phyloP scores from a whole-genome alignment of 2,113 vertebrate species.

The Chaetorhynchus papuensis region DNA sequence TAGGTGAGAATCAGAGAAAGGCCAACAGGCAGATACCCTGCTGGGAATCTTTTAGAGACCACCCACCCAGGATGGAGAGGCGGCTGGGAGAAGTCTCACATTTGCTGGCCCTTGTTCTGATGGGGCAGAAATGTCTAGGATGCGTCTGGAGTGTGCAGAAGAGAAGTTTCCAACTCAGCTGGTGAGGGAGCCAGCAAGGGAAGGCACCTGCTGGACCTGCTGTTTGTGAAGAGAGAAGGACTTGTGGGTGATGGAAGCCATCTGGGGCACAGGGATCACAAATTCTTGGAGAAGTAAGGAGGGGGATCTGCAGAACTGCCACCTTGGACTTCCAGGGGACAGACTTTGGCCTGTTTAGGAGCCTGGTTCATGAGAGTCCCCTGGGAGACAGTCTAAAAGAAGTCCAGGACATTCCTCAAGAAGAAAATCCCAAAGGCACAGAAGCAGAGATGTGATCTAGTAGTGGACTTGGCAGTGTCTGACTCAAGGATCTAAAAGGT shows the following conservation, averaged over 20 bases:
- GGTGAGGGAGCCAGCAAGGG: background rate
- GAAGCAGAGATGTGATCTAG: background rate
- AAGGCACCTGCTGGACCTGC: background rate
- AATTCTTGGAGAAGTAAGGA: background rate
- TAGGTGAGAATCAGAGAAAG: background rate
- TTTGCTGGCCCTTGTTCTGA: background rate
- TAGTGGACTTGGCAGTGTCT: background rate
- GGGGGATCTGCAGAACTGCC: background rate
- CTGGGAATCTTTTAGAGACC: background rate
- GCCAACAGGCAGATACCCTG: background rate
- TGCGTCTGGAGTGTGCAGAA: background rate
- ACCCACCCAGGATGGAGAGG: background rate
- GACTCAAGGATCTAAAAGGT: background rate
- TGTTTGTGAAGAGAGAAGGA: background rate
- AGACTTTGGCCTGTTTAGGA: background rate
- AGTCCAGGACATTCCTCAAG: background rate
- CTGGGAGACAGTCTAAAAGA: background rate
- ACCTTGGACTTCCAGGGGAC: background rate
- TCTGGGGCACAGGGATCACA: accelerated
- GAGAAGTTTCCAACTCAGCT: background rate
- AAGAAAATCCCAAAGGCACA: background rate
- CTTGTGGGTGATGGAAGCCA: background rate
- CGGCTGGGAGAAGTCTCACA: background rate
- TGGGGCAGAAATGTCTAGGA: background rate
- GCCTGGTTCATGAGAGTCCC: background rate